Evolutionary conservation across 2,797 vertebrate species (phyloP), one percentile per base, ranked within the genome.

Genomic region (Siniperca undulata): DNA sequence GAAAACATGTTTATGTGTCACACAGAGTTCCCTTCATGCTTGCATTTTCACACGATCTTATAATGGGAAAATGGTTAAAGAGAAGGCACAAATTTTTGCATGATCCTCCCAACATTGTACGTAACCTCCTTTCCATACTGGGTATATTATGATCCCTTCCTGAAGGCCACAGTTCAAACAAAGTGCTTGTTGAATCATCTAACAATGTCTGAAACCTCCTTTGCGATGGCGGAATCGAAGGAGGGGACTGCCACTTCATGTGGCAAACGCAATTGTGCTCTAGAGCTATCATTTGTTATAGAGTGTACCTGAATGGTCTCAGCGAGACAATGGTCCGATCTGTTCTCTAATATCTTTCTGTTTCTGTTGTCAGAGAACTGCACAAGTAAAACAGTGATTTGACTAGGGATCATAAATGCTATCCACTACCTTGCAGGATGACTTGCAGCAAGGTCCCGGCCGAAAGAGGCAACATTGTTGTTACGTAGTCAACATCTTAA

Each of bases 1-100:
- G 7, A 70, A 80, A 82, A 77, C 50, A 74, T 77, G 60, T 70
- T 78, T 48, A 50, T 48, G 5, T 50, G 42, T 58, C 56, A 50
- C 60, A 65, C 19, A 0, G 8, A 27, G 30, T 38, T 40, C 13
- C 5, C 36, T 42, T 74, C 13, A 67, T 24, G 38, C 42, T 59
- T 44, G 5, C 0, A 0, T 40, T 62, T 74, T 69, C 5, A 80
- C 36, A 5, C 20, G 1, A 30, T 46, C 6, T 53, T 64, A 44
- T 16, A 60, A 20, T n/a, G 38, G 17, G 16, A 70, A 44, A 7
- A 14, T 34, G 3, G 3, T 46, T 40, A n/a, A 55, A 46, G 16
- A 30, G 3, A 58, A 34, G 14, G 13, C 1, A 2, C 22, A 7
- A 5, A 3, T 19, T 36, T 46, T 58, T 34, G 50, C 20, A 34